Conservation (phyloP, 2,888 invertebrate genomes). For the Agriopis leucophaearia region DNA sequence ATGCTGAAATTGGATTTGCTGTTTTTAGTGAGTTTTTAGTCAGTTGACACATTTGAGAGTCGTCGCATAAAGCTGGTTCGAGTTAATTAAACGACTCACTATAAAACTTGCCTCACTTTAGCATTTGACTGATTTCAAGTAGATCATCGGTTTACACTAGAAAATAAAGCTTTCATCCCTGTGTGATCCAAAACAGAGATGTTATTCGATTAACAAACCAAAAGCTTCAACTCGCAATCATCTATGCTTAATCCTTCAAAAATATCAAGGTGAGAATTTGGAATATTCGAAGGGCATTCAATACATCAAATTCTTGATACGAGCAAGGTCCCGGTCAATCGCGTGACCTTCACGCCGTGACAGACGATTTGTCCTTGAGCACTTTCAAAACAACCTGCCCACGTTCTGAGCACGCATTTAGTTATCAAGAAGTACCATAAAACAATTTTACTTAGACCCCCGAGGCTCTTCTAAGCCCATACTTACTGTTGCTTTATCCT, state of each 20-base stretch:
- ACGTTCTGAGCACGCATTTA: constrained; percentile 52
- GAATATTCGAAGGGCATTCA: constrained; percentile 15
- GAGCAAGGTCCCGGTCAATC: constrained; percentile 38
- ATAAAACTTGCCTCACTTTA: too few species aligned
- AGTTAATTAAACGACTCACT: too few species aligned
- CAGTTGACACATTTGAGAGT: neutral
- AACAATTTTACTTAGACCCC: constrained; percentile 23
- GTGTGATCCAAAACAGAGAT: neutral
- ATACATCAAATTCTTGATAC: constrained; percentile 40
- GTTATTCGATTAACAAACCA: neutral
- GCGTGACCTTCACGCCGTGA: constrained; percentile 55
- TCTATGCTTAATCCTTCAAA: neutral
- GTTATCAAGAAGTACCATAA: constrained; percentile 7
- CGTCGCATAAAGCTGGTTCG: too few species aligned
- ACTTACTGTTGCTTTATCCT: constrained; percentile 7
- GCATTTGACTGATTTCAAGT: too few species aligned
- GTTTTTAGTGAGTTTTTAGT: constrained; percentile 13
- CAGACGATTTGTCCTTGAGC: constrained; percentile 58
- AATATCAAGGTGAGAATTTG: constrained; percentile 4
- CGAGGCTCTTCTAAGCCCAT: constrained; percentile 31
- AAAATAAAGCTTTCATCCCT: too few species aligned
- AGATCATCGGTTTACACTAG: too few species aligned
- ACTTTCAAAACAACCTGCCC: constrained; percentile 57
- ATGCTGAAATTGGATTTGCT: constrained; percentile 23
- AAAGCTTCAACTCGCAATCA: neutral